Evolutionary conservation across 2,113 vertebrate species (phyloP), one percentile per base, ranked within the genome.

Genomic region (Dinomys branickii): DNA sequence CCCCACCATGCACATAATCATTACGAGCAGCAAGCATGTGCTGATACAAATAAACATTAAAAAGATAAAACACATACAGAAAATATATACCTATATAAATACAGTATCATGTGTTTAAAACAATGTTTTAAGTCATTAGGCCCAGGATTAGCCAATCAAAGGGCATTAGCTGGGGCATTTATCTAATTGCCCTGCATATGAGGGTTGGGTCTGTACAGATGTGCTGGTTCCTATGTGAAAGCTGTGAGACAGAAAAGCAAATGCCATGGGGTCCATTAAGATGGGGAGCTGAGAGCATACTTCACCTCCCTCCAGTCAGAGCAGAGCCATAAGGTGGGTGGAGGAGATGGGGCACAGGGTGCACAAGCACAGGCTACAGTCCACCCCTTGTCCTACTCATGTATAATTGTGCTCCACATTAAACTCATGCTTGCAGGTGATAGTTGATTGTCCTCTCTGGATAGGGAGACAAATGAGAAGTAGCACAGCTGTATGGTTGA

Each of bases 311-410:
- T 47, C 38, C 20, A 2, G 35, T 80, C 56, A 83, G 61, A 67
- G 30, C 38, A 41, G 2, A 77, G 35, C 24, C 38, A 30, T 67
- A 7, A 80, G 61, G 30, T 67, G 61, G 7, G 38, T 63, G 63
- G 80, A 33, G 58, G 22, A 13, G 22, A 67, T 0, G 19, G 16
- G 59, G 24, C n/a, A 75, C 33, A 67, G 67, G 5, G 16, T 1
- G 7, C 2, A 11, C 0, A 54, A 38, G 28, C 7, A 2, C 2
- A 20, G 73, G n/a, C n/a, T 56, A 1, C 7, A 50, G 16, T n/a
- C 33, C 3, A 50, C 5, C 0, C 17, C 44, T 58, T 82, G n/a
- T 11, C 7, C 26, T 13, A 30, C 61, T 17, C 30, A 2, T 19
- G 44, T 44, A 2, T 54, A 56, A 67, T 2, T 19, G 10, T 22